Evolutionary conservation across 2,888 invertebrate genomes (phyloP), one percentile per base, ranked within the genome.

Genomic region (Adelphocoris suturalis): DNA sequence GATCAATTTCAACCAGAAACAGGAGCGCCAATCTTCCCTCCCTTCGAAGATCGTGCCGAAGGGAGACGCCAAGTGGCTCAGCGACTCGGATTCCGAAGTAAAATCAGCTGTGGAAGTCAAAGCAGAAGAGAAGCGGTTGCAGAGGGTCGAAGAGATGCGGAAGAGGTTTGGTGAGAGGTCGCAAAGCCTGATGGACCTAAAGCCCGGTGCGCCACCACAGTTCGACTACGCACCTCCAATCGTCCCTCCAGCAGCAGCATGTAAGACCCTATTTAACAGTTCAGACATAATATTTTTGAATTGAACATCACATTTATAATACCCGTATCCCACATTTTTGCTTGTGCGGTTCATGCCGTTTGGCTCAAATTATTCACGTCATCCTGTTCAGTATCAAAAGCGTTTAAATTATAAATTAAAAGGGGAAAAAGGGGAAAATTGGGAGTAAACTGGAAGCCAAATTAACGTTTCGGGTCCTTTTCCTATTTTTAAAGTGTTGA

Each of bases 1-100:
- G 0, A 96, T 96, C 55, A 95, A 96, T 92, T 96, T 96, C 90
- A 96, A 95, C 16, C 95, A 95, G 55, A 94, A 89, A 92, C 85
- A 85, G 78, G n/a, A 16, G 90, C 92, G 92, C 90, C 91, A 90
- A 92, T 92, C 81, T 84, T 82, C 61, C 89, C 82, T 82, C 89
- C 89, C 89, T 81, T 94, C 52, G 94, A 94, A 1, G 94, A 61
- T 89, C 84, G 86, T 82, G 55, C 85, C 89, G 76, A 80, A 90
- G 91, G 91, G 91, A 91, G 87, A 91, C 90, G 81, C 92, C 91
- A 47, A 92, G 92, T 88, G 91, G 91, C 61, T 92, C 92, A 27
- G 87, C 92, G 7, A 92, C 92, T 89, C 85, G 16, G 91, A 91
- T 68, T 86, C 90, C 0, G 90, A 90, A 80, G 80, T 80, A 48